These are phyloP conservation scores for Leptopilina clavipes DNA, from an alignment of 1,140 invertebrate genomes.

Conservation along the genomic window DNA sequence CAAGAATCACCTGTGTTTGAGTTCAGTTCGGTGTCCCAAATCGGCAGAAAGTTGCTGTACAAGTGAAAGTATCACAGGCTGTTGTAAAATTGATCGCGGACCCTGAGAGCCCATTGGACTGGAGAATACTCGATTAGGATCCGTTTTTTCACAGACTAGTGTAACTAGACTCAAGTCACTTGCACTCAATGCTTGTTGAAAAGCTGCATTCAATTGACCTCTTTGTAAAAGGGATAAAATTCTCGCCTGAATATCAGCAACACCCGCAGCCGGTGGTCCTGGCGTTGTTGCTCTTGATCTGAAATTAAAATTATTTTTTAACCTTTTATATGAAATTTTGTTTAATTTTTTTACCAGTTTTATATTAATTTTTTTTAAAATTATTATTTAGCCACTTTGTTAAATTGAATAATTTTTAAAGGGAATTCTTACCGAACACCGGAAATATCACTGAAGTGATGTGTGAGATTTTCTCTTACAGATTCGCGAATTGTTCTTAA, in stretches of 20 bases:
- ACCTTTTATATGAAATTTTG: no score
- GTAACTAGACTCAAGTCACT: conserved; percentile 90
- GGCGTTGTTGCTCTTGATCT: conserved; percentile 78
- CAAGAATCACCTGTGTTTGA: conserved; percentile 90
- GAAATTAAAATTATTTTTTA: neutral
- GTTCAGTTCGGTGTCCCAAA: conserved; percentile 87
- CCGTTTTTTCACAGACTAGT: conserved; percentile 87
- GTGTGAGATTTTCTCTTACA: conserved; percentile 69
- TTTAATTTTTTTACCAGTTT: no score
- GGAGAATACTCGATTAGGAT: conserved; percentile 85
- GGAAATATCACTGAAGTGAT: conserved; percentile 69
- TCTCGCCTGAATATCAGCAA: conserved; percentile 77
- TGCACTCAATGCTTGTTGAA: conserved; percentile 91
- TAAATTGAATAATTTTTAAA: no score
- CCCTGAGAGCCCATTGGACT: conserved; percentile 76
- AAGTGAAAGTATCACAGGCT: conserved; percentile 91
- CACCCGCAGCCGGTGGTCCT: conserved; percentile 63
- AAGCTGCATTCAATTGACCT: conserved; percentile 88
- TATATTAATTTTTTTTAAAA: no score
- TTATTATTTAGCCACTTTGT: no score
- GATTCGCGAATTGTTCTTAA: conserved; percentile 66
- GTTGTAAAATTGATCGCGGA: conserved; percentile 75
- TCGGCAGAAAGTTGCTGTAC: conserved; percentile 95
- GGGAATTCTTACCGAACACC: conserved; percentile 60
- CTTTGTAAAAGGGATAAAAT: conserved; percentile 83